Evolutionary conservation across 2,113 vertebrate species (phyloP).

Genomic region (Ophiodon elongatus): DNA sequence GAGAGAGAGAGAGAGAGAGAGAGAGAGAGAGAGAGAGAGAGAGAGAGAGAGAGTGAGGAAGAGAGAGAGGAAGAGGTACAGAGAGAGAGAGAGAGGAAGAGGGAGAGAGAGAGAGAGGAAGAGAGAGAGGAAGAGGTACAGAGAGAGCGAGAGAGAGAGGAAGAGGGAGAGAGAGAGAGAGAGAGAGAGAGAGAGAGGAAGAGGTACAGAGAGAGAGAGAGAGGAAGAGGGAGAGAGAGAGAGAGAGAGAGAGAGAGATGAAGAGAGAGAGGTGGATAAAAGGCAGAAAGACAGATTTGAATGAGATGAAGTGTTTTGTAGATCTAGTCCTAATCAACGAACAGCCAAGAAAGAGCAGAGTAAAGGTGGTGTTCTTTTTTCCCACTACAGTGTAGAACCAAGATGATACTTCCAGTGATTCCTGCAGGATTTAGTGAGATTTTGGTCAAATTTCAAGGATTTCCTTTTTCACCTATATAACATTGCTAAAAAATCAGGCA

Average conservation of each 20-base stretch:
- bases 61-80: slow-evolving; percentile 5
- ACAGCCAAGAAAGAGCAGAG: neutral
- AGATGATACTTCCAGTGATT: neutral
- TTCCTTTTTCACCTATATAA: too few species aligned
- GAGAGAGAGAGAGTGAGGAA: neutral
- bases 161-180: neutral
- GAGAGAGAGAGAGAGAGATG: too few species aligned
- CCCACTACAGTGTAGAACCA: neutral
- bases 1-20: too few species aligned
- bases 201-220: neutral
- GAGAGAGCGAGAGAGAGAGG: neutral
- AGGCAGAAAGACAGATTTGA: slow-evolving; percentile 39
- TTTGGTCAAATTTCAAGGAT: too few species aligned
- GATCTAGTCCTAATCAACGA: slow-evolving; percentile 11
- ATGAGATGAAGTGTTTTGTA: slow-evolving; percentile 34
- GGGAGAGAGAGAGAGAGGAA: too few species aligned
- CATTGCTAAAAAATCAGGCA: too few species aligned
- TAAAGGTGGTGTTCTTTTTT: neutral
- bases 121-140: too few species aligned
- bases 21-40: neutral
- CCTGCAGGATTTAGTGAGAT: too few species aligned
- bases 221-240: too few species aligned
- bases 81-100: neutral
- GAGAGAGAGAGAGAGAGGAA: slow-evolving; percentile 1
- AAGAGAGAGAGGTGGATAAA: neutral